A percentile compares a stretch with the other conserved stretches of the same genome.
Conservation (phyloP, 1,140 invertebrate species). For the Zaprionus lachaisei region DNA sequence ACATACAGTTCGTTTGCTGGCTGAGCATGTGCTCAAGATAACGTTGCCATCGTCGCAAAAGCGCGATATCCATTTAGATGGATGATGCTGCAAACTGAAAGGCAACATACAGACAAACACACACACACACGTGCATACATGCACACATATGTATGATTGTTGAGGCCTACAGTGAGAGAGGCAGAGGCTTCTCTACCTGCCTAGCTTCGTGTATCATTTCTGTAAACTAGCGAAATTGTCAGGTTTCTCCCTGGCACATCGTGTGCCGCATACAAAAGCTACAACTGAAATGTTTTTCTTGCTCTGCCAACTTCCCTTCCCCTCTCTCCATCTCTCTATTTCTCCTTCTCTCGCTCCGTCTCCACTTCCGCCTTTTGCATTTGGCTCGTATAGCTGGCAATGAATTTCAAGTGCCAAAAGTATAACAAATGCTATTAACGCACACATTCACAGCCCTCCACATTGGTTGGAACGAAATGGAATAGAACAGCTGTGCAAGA, state of each 20-base stretch:
- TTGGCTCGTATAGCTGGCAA: slow-evolving; percentile 44
- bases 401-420: slow-evolving; percentile 66
- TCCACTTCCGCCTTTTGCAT: slow-evolving; percentile 4
- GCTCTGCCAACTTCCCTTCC: not conserved
- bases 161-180: slow-evolving; percentile 6
- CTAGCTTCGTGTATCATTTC: slow-evolving; percentile 15
- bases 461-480: not conserved
- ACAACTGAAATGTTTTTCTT: slow-evolving; percentile 4
- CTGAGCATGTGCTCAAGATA: slow-evolving; percentile 57
- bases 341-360: not conserved
- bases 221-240: slow-evolving; percentile 51
- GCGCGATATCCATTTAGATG: slow-evolving; percentile 75
- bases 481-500: slow-evolving; percentile 13
- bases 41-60: slow-evolving; percentile 38
- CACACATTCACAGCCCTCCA: not conserved
- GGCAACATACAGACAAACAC: slow-evolving; percentile 19
- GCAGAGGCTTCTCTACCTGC: not conserved
- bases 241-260: slow-evolving; percentile 21
- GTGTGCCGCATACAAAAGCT: slow-evolving; percentile 45
- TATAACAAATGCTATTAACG: slow-evolving; percentile 28
- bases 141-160: slow-evolving; percentile 8
- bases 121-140: slow-evolving; percentile 18
- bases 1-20: slow-evolving; percentile 1
- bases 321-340: not conserved
- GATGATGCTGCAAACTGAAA: slow-evolving; percentile 59